Conservation (phyloP, 2,113 vertebrate species). For the Chionomys nivalis region DNA sequence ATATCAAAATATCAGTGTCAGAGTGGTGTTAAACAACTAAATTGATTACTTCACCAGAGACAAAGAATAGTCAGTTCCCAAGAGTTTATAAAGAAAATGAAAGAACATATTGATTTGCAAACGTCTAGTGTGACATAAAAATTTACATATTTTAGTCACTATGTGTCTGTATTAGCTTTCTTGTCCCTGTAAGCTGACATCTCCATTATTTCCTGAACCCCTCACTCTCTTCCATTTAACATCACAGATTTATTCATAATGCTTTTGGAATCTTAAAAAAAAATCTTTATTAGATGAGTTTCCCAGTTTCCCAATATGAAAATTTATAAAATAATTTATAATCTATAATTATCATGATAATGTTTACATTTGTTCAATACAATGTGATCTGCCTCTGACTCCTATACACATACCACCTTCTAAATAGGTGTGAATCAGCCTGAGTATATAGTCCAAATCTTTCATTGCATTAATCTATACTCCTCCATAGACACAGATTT, state of each 20-base stretch:
- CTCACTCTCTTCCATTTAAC: no score
- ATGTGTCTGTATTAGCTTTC: not conserved
- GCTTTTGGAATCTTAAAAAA: not conserved
- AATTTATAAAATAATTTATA: not conserved
- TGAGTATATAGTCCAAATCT: not conserved
- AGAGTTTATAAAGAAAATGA: not conserved
- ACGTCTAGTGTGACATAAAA: not conserved
- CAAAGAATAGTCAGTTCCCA: not conserved
- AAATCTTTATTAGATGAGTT: not conserved
- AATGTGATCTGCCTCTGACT: accelerated
- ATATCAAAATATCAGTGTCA: not conserved
- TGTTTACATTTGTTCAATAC: not conserved
- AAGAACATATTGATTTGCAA: not conserved
- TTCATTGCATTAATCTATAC: not conserved
- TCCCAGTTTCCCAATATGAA: not conserved
- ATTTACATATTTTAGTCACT: not conserved
- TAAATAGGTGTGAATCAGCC: not conserved
- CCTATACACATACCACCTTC: not conserved
- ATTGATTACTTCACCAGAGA: not conserved
- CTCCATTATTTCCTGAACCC: accelerated
- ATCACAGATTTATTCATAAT: no score
- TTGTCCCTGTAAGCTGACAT: not conserved
- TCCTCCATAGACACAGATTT: not conserved
- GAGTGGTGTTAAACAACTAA: not conserved
- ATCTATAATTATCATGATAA: not conserved